Evolutionary conservation across 2,797 vertebrate genomes (phyloP), one percentile per base, ranked within the genome.

Genomic region (Labeo calbasu): DNA sequence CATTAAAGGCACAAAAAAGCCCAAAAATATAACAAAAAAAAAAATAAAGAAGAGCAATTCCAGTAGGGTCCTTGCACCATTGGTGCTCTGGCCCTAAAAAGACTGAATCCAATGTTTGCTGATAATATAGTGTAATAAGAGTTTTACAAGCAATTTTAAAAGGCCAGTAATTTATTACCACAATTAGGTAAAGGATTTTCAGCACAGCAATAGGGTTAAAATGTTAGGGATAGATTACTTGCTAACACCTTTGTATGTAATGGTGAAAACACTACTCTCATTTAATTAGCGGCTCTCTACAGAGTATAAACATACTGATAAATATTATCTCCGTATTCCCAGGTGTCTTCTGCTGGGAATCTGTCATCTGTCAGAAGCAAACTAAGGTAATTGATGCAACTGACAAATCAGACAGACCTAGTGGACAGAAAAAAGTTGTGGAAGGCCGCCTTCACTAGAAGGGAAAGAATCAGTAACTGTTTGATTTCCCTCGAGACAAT

Each of bases 381-480:
- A 59, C 8, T 14, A 59, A 7, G 15, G 73, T 43, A 61, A 61
- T 50, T 66, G 23, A 65, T 9, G 25, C 25, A 51, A 53, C 21
- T 43, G 10, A 63, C 50, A 32, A 63, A 61, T 65, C 61, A 65
- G 77, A 50, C 25, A 32, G 25, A 13, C 61, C 25, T 48, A 32
- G n/a, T 43, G n/a, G 76, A 17, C 36, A 59, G 28, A n/a, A 69
- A 53, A 53, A 70, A 8, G 53, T 82, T 75, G 13, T 75, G 21
- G 3, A 84, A 46, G 23, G 40, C 9, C 28, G 10, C 61, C 17
- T 59, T 83, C 21, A 28, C 21, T 59, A 32, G 43, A 70, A 48
- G 40, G 51, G 36, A 77, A 69, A 59, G 11, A 83, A 59, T 83
- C 72, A 55, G 48, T 36, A 53, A 66, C 25, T 36, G 9, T 84